A percentile compares a stretch with the other conserved stretches of the same genome.
phyloP scores from a whole-genome alignment of 2,888 invertebrate species.

The Caenorhabditis drosophilae region DNA sequence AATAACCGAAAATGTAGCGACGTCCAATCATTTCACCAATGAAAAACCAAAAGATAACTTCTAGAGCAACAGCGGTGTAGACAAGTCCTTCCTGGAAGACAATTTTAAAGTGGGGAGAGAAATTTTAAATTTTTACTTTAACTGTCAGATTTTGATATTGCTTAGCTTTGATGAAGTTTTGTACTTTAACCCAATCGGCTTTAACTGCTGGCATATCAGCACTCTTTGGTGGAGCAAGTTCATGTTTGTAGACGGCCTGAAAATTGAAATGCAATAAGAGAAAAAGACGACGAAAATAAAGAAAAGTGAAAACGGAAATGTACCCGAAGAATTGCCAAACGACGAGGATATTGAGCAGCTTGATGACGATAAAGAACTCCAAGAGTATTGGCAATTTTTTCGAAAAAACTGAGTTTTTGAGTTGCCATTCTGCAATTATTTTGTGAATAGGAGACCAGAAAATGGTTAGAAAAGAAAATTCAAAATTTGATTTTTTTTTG shows the following conservation, averaged over 20 bases:
- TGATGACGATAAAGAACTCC: conserved; percentile 67
- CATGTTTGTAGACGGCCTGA: conserved; percentile 87
- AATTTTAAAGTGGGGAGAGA: not conserved
- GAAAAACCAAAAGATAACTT: conserved; percentile 93
- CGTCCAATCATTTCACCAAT: conserved; percentile 96
- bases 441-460: no score
- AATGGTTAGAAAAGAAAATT: no score
- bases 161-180: conserved; percentile 54
- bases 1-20: conserved; percentile 82
- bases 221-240: conserved; percentile 86
- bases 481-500: no score
- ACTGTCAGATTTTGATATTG: conserved; percentile 60
- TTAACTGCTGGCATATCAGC: conserved; percentile 78
- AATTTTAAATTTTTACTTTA: conserved; percentile 39
- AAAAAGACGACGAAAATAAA: not conserved
- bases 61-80: conserved; percentile 86
- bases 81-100: conserved; percentile 80
- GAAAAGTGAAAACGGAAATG: not conserved
- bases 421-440: not conserved
- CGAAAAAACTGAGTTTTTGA: conserved; percentile 53
- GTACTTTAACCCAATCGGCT: conserved; percentile 53
- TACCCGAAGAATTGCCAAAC: conserved; percentile 55
- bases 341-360: conserved; percentile 63
- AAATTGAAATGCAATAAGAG: conserved; percentile 71
- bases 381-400: conserved; percentile 65